Conservation (phyloP, 2,113 vertebrate genomes). For the Scolopax mira region DNA sequence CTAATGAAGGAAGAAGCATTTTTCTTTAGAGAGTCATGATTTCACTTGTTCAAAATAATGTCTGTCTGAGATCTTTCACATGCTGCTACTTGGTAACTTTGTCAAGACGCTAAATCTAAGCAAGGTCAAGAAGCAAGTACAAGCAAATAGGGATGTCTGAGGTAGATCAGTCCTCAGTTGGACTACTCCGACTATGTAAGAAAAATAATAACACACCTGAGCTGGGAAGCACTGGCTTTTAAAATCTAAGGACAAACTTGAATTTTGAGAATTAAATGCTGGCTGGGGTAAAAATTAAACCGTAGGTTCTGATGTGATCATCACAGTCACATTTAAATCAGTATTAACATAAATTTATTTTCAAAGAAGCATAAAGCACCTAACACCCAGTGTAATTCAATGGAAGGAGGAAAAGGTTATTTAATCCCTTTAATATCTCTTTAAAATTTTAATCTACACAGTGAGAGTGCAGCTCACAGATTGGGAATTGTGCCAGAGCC, state of each 20-base stretch:
- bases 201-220: neutral
- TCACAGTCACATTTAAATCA: neutral
- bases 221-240: neutral
- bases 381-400: neutral
- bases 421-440: neutral
- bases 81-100: neutral
- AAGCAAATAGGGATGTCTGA: neutral
- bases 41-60: neutral
- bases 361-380: neutral
- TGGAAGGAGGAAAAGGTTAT: neutral
- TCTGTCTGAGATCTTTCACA: neutral
- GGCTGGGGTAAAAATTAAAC: neutral
- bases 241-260: neutral
- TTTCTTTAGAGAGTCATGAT: neutral
- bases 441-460: neutral
- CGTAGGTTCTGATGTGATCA: neutral
- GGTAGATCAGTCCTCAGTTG: neutral
- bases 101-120: neutral
- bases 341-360: neutral
- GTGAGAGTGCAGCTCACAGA: neutral
- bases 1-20: neutral
- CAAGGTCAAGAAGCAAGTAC: neutral
- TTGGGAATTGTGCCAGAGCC: neutral
- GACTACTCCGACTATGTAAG: neutral
- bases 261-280: neutral